phyloP scores from a whole-genome alignment of 2,797 vertebrate genomes.

The Diplodus puntazzo region DNA sequence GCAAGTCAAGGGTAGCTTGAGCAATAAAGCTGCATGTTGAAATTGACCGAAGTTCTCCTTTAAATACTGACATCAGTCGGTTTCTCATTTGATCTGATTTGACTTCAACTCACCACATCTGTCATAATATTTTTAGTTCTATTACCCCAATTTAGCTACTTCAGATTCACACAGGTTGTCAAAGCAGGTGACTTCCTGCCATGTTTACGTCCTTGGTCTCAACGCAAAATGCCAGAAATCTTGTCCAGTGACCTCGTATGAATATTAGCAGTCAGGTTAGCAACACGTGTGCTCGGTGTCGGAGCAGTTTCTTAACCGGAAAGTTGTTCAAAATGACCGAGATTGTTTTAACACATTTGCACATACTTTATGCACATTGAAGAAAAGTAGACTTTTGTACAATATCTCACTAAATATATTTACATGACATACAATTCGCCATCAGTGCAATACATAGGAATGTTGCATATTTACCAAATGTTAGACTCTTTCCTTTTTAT shows the following conservation, averaged over 20 bases:
- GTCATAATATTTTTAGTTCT: background rate
- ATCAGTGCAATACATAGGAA: slow-evolving; percentile 98
- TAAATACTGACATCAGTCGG: background rate
- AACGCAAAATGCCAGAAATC: background rate
- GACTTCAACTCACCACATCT: background rate
- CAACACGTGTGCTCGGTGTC: background rate
- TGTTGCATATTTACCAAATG: slow-evolving; percentile 98
- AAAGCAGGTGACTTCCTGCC: background rate
- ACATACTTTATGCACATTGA: slow-evolving; percentile 84
- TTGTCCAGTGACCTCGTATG: background rate
- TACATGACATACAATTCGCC: slow-evolving; percentile 96
- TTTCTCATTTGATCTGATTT: background rate
- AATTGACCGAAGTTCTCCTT: too few relatives aligned
- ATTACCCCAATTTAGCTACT: background rate
- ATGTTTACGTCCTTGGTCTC: background rate
- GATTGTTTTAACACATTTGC: slow-evolving; percentile 75
- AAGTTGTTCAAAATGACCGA: slow-evolving; percentile 61
- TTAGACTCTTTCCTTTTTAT: slow-evolving; percentile 90
- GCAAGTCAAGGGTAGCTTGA: too few relatives aligned
- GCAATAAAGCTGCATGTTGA: too few relatives aligned
- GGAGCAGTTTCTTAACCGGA: slow-evolving; percentile 36
- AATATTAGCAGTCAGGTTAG: background rate
- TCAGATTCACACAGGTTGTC: background rate
- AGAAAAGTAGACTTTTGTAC: slow-evolving; percentile 89
- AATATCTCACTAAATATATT: slow-evolving; percentile 97